Evolutionary conservation across 2,888 invertebrate species (phyloP), one percentile per base, ranked within the genome.

Genomic region (Nephrotoma appendiculata): DNA sequence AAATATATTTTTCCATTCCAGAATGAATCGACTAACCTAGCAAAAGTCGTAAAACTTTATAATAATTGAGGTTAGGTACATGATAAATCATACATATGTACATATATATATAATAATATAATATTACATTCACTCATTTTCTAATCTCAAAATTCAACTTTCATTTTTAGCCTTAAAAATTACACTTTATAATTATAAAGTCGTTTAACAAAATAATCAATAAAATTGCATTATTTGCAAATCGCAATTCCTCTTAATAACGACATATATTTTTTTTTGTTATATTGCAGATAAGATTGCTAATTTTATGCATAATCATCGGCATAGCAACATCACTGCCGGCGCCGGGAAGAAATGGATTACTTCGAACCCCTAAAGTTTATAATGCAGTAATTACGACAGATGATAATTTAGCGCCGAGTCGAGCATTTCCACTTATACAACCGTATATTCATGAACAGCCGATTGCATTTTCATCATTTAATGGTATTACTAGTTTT

Each of bases 381-480:
- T 96, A 96, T 92, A 96, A 96, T 90, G 96, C 96, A 0, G 93
- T 96, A 87, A 95, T 96, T 90, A 95, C 95, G 3, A 95, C 95
- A 5, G 95, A 95, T 89, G 95, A 96, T 90, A 95, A 95, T 90
- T 91, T 96, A 86, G 94, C 95, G 86, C 95, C 96, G 0, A 96
- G 96, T 89, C 94, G 95, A 87, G 95, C 96, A 0, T 95, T 93
- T 90, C 95, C 96, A 0, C 94, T 95, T 83, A 94, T 95, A 88
- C 95, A 95, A 89, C 95, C 95, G 6, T 94, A 95, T 9, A 91
- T 95, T 83, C 95, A 95, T 87, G 94, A 95, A 87, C 92, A 94
- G 0, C 93, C 94, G 5, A 92, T 94, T 88, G 89, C 90, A 5
- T 84, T 84, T 42, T 84, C 84, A 42, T 84, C 84, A 9, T 84